A percentile compares a stretch with the other conserved stretches of the same genome.
These are phyloP conservation scores for Acanthornis magna DNA, from an alignment of 2,797 vertebrate genomes.

Conservation along the genomic window DNA sequence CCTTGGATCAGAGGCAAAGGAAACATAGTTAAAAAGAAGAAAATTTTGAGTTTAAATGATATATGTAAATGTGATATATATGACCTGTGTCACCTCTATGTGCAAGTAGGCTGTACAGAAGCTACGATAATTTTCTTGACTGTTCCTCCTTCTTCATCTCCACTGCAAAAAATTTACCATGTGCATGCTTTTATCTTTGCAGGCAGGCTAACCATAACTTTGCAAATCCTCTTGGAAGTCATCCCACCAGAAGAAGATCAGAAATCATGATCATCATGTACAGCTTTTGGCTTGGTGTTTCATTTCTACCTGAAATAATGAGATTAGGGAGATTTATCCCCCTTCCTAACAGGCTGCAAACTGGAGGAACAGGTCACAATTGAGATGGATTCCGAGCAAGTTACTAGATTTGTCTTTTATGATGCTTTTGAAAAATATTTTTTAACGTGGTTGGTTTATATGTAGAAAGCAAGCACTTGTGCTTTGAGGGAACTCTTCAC, in stretches of 20 bases:
- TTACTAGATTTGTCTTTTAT: neutral
- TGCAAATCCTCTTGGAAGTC: slow-evolving; percentile 93
- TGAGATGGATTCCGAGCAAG: neutral
- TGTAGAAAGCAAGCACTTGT: neutral
- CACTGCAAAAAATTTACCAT: neutral
- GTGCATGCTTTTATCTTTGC: slow-evolving; percentile 57
- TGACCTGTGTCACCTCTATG: neutral
- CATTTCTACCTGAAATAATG: slow-evolving; percentile 1
- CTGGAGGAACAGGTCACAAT: neutral
- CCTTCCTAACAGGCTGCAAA: neutral
- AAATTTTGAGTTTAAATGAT: neutral
- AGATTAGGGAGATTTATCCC: neutral
- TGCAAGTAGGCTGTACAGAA: neutral
- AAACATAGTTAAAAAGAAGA: neutral
- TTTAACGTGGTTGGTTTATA: neutral
- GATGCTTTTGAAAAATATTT: neutral
- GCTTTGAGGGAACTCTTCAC: neutral
- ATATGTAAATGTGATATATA: neutral
- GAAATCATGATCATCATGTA: slow-evolving; percentile 56
- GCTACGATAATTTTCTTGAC: neutral
- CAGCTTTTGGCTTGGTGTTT: neutral
- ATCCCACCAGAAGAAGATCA: slow-evolving; percentile 81
- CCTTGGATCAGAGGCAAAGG: neutral
- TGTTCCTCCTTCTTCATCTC: neutral
- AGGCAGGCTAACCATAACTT: slow-evolving; percentile 81